Conservation (phyloP, 1,140 invertebrate genomes). For the Drosophila littoralis region DNA sequence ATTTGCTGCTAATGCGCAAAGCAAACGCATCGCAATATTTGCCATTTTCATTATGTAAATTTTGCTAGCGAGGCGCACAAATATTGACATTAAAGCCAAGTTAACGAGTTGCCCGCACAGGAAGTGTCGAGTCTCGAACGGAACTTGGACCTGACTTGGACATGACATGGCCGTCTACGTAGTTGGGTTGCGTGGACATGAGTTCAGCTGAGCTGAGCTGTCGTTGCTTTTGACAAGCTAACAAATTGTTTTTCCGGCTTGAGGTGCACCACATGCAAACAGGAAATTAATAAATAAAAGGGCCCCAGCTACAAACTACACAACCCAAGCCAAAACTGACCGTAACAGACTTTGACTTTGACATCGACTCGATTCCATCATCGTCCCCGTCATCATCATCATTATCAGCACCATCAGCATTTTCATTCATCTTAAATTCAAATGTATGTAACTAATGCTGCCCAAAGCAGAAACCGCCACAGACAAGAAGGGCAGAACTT, state of each 20-base stretch:
- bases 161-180: conserved; percentile 28
- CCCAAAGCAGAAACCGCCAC: conserved; percentile 29
- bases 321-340: conserved; percentile 49
- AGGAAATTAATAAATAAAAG: conserved; percentile 81
- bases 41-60: conserved; percentile 75
- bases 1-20: conserved; percentile 71
- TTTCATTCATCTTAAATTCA: conserved; percentile 39
- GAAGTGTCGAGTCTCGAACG: conserved; percentile 28
- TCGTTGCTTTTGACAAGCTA: conserved; percentile 77
- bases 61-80: conserved; percentile 35
- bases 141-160: conserved; percentile 53
- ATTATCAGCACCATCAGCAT: conserved; percentile 10
- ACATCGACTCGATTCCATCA: conserved; percentile 46
- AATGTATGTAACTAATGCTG: conserved; percentile 44
- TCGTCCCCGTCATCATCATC: conserved; percentile 35
- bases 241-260: conserved; percentile 80
- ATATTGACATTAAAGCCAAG: conserved; percentile 66
- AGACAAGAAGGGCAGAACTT: neutral
- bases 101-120: conserved; percentile 59
- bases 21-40: conserved; percentile 67
- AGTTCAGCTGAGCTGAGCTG: conserved; percentile 13
- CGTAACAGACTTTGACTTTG: conserved; percentile 50
- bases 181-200: conserved; percentile 10
- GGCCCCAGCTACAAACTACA: conserved; percentile 15
- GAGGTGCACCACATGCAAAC: conserved; percentile 78